Evolutionary conservation across 2,888 invertebrate species (phyloP).

Genomic region (Escarpia spicata): DNA sequence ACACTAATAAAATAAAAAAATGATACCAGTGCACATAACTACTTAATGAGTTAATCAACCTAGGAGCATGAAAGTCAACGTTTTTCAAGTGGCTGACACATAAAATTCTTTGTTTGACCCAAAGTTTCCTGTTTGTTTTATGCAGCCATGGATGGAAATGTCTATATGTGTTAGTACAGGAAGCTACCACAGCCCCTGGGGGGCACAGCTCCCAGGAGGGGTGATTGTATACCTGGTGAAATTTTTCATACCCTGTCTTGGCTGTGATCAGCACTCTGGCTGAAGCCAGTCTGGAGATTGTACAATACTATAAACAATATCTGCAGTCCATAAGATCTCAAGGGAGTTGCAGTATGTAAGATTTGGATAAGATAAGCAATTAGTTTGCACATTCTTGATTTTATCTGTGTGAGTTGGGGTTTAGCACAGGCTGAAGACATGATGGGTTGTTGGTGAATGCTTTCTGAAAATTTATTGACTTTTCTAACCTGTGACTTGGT

Average conservation of each 20-base stretch:
- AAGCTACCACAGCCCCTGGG: not conserved
- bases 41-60: not conserved
- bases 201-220: not conserved
- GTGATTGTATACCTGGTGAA: not conserved
- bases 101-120: not conserved
- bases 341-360: not conserved
- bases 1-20: not conserved
- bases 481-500: not conserved
- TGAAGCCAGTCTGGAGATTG: not conserved
- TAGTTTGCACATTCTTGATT: not conserved
- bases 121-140: not conserved
- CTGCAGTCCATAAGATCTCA: not conserved
- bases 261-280: not conserved
- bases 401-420: not conserved
- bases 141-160: not conserved
- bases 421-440: no score
- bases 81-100: not conserved
- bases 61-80: not conserved
- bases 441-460: not conserved
- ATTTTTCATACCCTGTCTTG: not conserved
- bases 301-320: not conserved
- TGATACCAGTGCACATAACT: not conserved
- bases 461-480: not conserved
- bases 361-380: not conserved
- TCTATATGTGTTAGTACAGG: not conserved